Base-by-base conservation (phyloP, 1,140 invertebrate species). In the Gonatopus flavifemur region DNA sequence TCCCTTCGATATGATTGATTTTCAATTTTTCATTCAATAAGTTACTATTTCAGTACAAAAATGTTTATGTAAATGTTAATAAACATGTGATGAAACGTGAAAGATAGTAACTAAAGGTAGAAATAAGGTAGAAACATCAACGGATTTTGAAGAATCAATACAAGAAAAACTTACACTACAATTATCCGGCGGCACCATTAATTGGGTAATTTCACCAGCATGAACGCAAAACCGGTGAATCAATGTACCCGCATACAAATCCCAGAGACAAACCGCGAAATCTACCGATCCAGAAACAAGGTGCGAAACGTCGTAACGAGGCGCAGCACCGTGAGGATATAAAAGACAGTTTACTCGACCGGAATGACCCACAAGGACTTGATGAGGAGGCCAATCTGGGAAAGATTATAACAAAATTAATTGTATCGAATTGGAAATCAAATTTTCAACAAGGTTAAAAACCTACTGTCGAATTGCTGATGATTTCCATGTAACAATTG, bases 241-340 rank as follows among this genome's bases (percentile, higher is more conserved):
- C 33, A 96, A 77, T 2, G 84, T 86, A 8, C 95, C 96, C 33
- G 88, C 88, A 63, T 93, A 93, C 44, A 99, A 81, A 74, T 99
- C 96, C 97, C 97, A 99, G 0, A 99, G 79, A 64, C 93, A 96
- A 3, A 99, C 94, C 1, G 95, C 94, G 76, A 99, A 99, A 74
- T 99, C 97, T 12, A 96, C 90, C 2, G 95, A 95, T 15, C 97
- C 97, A 0, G 95, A 98, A 0, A 99, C 85, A 10, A 99, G 78
- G 75, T 94, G 88, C 3, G 88, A 82, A 49, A 91, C 87, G 67
- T 99, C 95, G 70, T 98, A 99, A 49, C 96, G 86, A n/a, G 84
- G 78, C 67, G 96, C 88, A 12, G 94, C 86, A 67, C 95, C 89
- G 62, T 97, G 89, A 9, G 97, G 97, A 72, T 98, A 98, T 0